Base-by-base conservation (phyloP, 2,888 invertebrate species). In the Atethmia centrago region DNA sequence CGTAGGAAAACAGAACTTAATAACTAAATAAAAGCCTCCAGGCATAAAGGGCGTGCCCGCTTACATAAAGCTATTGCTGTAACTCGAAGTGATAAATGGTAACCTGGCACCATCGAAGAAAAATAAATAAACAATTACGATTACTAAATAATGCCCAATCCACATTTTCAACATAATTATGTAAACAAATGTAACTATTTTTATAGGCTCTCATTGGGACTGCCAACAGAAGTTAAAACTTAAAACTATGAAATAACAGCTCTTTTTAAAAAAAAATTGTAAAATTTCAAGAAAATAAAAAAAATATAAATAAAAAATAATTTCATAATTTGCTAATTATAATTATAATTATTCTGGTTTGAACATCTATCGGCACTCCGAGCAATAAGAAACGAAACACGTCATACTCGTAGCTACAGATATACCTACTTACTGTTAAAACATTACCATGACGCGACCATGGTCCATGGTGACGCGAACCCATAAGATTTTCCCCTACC, bases 191-290 rank as follows among this genome's bases (percentile, higher is more conserved):
- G 9, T n/a, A n/a, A 10, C 10, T 42, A 21, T 8, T 21, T 8
- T 21, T 8, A 21, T 47, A 19, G 2, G 2, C 0, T 1, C 3
- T 51, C 12, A 1, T n/a, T 3, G 49, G 3, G 2, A 2, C 3
- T 51, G 51, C 0, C 2, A 10, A 21, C 21, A 21, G 49, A 49
- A 49, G 9, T 9, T 21, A 9, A 19, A 8, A 47, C 16, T 42
- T 10, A 31, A 31, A 31, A 31, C 31, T 31, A 4, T 4, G 31
- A 42, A 42, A 42, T 40, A n/a, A n/a, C n/a, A n/a, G n/a, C n/a
- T n/a, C n/a, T n/a, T n/a, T n/a, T n/a, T n/a, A n/a, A n/a, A n/a
- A n/a, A n/a, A n/a, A n/a, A n/a, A n/a, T n/a, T n/a, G n/a, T n/a
- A n/a, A n/a, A n/a, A n/a, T n/a, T n/a, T n/a, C n/a, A n/a, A n/a